Conservation (phyloP, 1,140 invertebrate species). For the Nautilus pompilius region DNA sequence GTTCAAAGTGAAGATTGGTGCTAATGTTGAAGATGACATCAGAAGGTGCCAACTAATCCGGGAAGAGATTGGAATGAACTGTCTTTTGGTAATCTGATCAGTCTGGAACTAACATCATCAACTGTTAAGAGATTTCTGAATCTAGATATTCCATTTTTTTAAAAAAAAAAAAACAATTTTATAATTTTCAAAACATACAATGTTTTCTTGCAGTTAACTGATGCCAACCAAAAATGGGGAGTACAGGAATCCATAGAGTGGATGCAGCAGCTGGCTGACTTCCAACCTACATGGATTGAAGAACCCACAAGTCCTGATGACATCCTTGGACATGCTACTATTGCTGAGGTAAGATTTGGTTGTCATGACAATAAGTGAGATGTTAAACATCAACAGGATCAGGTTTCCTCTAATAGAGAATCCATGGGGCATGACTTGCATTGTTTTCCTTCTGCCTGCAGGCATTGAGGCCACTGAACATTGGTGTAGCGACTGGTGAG, state of each 20-base stretch:
- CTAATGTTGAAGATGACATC: constrained; percentile 74
- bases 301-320: constrained; percentile 92
- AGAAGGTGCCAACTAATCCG: constrained; percentile 69
- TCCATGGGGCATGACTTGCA: neutral
- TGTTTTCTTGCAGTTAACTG: constrained; percentile 76
- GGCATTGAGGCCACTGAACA: constrained; percentile 67
- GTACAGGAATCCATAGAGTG: constrained; percentile 78
- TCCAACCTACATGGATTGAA: constrained; percentile 84
- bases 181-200: too few relatives aligned
- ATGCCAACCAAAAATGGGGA: constrained; percentile 91
- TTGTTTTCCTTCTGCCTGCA: constrained; percentile 33
- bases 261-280: constrained; percentile 74
- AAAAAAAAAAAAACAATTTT: too few relatives aligned
- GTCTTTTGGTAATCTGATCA: constrained; percentile 70
- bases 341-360: constrained; percentile 61
- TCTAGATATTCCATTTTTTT: too few relatives aligned
- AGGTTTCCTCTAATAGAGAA: too few relatives aligned
- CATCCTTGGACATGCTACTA: constrained; percentile 76
- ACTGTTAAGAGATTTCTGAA: too few relatives aligned
- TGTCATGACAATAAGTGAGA: neutral
- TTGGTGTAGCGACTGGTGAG: constrained; percentile 86
- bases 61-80: constrained; percentile 72
- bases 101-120: too few relatives aligned
- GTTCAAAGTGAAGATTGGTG: constrained; percentile 90
- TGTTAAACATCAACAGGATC: too few relatives aligned